Percentiles rank a stretch among this genome's conserved stretches.
Evolutionary conservation across 2,888 invertebrate species (phyloP).

Genomic region (Troides oblongomaculatus): DNA sequence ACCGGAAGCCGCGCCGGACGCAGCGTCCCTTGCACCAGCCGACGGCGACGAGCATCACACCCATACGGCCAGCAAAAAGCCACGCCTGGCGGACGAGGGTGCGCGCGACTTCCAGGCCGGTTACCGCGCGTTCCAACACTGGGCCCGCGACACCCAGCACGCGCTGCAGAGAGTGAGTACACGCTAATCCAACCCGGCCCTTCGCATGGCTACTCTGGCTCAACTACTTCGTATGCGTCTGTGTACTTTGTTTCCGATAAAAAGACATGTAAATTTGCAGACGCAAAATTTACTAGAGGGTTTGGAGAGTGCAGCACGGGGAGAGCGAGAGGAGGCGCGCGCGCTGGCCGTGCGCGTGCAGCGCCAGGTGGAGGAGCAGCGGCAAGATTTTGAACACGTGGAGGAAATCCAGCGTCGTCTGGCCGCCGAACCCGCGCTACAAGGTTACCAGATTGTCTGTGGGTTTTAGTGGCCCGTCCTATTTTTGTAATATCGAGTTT

Average conservation of each 20-base stretch:
- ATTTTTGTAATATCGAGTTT: background rate
- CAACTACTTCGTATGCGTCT: too few relatives aligned
- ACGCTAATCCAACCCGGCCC: background rate
- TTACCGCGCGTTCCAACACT: constrained; percentile 70
- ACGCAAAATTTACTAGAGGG: constrained; percentile 54
- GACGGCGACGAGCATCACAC: constrained; percentile 27
- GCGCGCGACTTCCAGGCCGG: constrained; percentile 72
- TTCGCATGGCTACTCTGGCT: too few relatives aligned
- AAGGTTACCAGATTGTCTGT: constrained; percentile 41
- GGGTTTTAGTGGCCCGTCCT: background rate
- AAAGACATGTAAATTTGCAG: constrained; percentile 33
- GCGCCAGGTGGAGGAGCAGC: constrained; percentile 70
- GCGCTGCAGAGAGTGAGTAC: constrained; percentile 48
- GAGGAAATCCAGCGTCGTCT: constrained; percentile 80
- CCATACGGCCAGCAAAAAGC: constrained; percentile 52
- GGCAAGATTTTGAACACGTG: constrained; percentile 78
- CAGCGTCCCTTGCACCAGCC: constrained; percentile 32
- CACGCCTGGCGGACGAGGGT: constrained; percentile 45
- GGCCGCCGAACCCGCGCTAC: constrained; percentile 64
- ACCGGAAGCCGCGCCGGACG: constrained; percentile 32
- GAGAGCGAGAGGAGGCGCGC: constrained; percentile 39
- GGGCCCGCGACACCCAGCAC: constrained; percentile 62
- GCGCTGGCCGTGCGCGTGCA: constrained; percentile 52
- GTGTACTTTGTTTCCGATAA: too few relatives aligned
- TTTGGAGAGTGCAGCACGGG: constrained; percentile 41